These are phyloP conservation scores for Rhinella marina DNA, from an alignment of 2,797 vertebrate genomes.

Conservation along the genomic window DNA sequence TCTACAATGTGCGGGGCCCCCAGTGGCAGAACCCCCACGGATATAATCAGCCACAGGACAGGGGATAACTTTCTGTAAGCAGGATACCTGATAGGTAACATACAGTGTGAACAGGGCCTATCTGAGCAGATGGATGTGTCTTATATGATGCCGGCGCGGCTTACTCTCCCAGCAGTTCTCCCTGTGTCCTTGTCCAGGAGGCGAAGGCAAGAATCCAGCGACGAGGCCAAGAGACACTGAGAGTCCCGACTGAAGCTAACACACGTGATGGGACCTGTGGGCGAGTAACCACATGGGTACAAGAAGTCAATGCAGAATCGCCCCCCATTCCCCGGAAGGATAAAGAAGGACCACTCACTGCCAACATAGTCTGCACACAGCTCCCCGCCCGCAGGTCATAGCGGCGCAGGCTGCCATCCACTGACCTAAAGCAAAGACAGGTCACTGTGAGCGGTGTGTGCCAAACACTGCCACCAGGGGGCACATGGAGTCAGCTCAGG, in stretches of 20 bases:
- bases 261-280: constrained; percentile 89
- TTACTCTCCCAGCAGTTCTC: constrained; percentile 93
- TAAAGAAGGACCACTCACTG: constrained; percentile 77
- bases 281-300: neutral
- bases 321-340: neutral
- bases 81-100: no score
- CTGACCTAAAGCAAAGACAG: constrained; percentile 75
- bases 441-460: neutral
- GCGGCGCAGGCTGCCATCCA: constrained; percentile 87
- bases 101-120: no score
- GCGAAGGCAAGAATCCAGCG: constrained; percentile 86
- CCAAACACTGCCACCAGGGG: neutral
- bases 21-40: no score
- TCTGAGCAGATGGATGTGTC: no score
- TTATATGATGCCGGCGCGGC: constrained; percentile 49
- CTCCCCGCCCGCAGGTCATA: constrained; percentile 89
- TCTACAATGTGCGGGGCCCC: no score
- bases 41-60: no score
- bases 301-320: no score
- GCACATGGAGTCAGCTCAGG: neutral
- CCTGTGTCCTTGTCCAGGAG: constrained; percentile 92
- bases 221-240: constrained; percentile 87
- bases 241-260: constrained; percentile 92
- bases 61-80: no score
- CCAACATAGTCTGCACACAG: constrained; percentile 85